Evolutionary conservation across 2,888 invertebrate species (phyloP).

Genomic region (Drosophila neutralis): DNA sequence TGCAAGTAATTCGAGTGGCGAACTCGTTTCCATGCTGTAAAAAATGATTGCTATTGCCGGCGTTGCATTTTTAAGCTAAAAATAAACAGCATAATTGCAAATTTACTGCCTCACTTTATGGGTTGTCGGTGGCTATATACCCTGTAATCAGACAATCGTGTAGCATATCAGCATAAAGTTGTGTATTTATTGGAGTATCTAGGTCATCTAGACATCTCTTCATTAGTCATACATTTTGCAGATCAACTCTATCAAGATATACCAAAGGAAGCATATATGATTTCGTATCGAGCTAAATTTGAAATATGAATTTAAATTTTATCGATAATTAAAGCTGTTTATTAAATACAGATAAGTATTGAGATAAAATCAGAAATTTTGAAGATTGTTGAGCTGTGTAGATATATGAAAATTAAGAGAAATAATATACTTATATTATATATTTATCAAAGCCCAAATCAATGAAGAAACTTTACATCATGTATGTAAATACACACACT

Average conservation of each 20-base stretch:
- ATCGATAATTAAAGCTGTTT: too few species aligned
- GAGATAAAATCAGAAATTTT: too few species aligned
- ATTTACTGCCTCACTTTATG: conserved; percentile 32
- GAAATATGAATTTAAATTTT: not conserved
- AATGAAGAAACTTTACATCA: not conserved
- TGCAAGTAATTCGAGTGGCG: conserved; percentile 29
- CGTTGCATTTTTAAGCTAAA: conserved; percentile 52
- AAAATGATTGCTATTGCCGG: conserved; percentile 44
- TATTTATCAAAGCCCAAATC: not conserved
- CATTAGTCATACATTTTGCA: too few species aligned
- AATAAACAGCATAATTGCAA: conserved; percentile 69
- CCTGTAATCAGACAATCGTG: not conserved
- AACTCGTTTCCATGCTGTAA: conserved; percentile 57
- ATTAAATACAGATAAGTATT: too few species aligned
- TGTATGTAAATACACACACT: too few species aligned
- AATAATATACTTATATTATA: not conserved
- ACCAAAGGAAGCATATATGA: too few species aligned
- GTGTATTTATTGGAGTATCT: not conserved
- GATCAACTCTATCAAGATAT: too few species aligned
- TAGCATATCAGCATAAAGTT: not conserved
- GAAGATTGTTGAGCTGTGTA: not conserved
- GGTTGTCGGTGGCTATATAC: conserved; percentile 24
- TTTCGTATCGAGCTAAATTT: too few species aligned
- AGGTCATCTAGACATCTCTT: not conserved
- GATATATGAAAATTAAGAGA: not conserved